Conservation (phyloP, 2,888 invertebrate species). For the Phymatocera aterrima region DNA sequence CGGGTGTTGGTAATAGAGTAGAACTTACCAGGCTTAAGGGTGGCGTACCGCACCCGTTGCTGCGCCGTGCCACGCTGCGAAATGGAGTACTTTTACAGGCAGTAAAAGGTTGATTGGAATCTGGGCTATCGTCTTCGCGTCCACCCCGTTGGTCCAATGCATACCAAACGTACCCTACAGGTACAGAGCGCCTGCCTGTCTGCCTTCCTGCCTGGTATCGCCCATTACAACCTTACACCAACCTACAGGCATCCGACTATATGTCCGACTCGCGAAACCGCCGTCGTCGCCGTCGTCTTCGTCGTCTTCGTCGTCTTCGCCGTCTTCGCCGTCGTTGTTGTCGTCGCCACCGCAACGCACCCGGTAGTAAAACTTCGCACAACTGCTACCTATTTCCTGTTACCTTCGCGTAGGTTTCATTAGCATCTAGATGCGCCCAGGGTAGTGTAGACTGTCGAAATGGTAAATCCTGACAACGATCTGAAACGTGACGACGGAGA, state of each 20-base stretch:
- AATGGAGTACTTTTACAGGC: constrained; percentile 68
- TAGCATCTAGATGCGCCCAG: constrained; percentile 39
- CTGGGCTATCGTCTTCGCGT: constrained; percentile 59
- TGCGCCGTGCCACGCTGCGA: constrained; percentile 62
- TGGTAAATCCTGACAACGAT: constrained; percentile 42
- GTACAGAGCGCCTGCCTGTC: constrained; percentile 36
- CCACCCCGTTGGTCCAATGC: constrained; percentile 56
- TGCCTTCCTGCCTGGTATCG: constrained; percentile 21
- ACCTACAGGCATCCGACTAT: constrained; percentile 31
- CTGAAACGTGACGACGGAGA: constrained; percentile 42
- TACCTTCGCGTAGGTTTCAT: constrained; percentile 35
- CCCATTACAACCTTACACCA: constrained; percentile 39
- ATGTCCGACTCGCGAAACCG: constrained; percentile 31
- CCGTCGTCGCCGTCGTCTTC: not conserved
- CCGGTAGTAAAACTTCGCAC: constrained; percentile 40
- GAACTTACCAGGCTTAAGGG: constrained; percentile 64
- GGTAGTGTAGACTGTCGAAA: constrained; percentile 21
- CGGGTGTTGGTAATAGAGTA: constrained; percentile 59
- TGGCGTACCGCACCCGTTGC: constrained; percentile 54
- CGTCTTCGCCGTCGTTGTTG: not conserved
- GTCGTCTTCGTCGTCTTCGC: no score
- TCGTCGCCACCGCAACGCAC: constrained; percentile 16
- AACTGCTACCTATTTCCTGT: constrained; percentile 32
- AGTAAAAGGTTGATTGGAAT: constrained; percentile 71
- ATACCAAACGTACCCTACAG: constrained; percentile 57